phyloP scores from a whole-genome alignment of 2,888 invertebrate genomes.

The Globia sparganii region DNA sequence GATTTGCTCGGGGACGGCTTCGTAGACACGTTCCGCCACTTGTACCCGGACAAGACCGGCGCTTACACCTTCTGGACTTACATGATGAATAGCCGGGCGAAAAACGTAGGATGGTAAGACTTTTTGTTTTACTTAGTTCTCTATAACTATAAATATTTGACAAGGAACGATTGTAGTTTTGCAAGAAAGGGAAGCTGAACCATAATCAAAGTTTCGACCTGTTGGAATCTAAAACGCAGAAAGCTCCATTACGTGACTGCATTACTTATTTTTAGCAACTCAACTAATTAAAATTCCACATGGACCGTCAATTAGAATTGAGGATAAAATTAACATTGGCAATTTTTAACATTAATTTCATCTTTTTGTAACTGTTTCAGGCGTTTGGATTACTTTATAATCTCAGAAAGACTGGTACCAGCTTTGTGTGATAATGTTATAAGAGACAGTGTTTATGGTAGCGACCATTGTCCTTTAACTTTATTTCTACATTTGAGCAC shows the following conservation, averaged over 20 bases:
- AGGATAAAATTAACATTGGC: slow-evolving; percentile 8
- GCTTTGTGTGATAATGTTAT: slow-evolving; percentile 96
- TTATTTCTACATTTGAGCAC: slow-evolving; percentile 92
- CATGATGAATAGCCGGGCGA: slow-evolving; percentile 95
- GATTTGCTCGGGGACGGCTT: slow-evolving; percentile 95
- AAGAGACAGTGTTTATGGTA: slow-evolving; percentile 95
- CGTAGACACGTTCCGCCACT: slow-evolving; percentile 96
- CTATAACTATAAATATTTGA: neutral
- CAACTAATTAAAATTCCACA: slow-evolving; percentile 14
- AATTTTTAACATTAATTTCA: neutral
- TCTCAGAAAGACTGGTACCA: slow-evolving; percentile 94
- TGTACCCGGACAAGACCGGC: slow-evolving; percentile 95
- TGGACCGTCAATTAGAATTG: neutral
- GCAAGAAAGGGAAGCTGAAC: neutral
- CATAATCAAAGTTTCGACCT: neutral
- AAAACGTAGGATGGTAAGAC: slow-evolving; percentile 98
- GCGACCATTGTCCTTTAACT: slow-evolving; percentile 98
- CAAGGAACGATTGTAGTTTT: slow-evolving; percentile 1
- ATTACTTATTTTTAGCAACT: neutral
- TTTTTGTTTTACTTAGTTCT: neutral
- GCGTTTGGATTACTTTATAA: slow-evolving; percentile 98
- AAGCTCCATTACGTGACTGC: neutral
- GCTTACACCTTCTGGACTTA: slow-evolving; percentile 99
- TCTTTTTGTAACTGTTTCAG: slow-evolving; percentile 87
- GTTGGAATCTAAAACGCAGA: neutral